Conservation (phyloP, 2,797 vertebrate species). For the Enteromius treurensis region DNA sequence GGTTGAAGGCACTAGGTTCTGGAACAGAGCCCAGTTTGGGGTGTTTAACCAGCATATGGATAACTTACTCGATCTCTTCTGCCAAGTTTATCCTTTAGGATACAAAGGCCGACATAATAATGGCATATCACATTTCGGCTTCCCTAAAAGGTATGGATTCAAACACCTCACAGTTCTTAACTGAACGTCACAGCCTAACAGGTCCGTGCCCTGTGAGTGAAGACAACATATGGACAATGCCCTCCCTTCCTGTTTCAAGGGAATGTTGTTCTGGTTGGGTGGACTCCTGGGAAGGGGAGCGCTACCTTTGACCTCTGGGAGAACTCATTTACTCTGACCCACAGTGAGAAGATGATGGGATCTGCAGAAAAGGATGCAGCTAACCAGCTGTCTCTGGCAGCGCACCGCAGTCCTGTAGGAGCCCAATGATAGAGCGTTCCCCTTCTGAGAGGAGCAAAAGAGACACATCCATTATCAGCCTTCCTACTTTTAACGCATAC, state of each 20-base stretch:
- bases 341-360: constrained; percentile 65
- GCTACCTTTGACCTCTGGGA: constrained; percentile 76
- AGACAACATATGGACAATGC: constrained; percentile 82
- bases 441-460: constrained; percentile 36
- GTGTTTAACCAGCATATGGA: constrained; percentile 16
- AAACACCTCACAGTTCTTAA: constrained; percentile 41
- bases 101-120: not conserved
- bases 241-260: constrained; percentile 81
- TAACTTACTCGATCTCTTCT: not conserved
- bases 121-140: not conserved
- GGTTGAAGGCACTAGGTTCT: not conserved
- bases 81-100: not conserved
- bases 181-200: constrained; percentile 21
- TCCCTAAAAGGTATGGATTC: constrained; percentile 8
- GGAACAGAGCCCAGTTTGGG: not conserved
- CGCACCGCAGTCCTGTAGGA: constrained; percentile 42
- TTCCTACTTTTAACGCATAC: constrained; percentile 41
- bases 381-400: constrained; percentile 74
- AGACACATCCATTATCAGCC: constrained; percentile 40
- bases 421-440: constrained; percentile 28
- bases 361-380: constrained; percentile 65
- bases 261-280: constrained; percentile 69
- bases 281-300: constrained; percentile 76
- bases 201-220: constrained; percentile 63
- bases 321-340: constrained; percentile 69